These are phyloP conservation scores for Remorina albescens DNA, from an alignment of 2,797 vertebrate genomes.

Conservation along the genomic window DNA sequence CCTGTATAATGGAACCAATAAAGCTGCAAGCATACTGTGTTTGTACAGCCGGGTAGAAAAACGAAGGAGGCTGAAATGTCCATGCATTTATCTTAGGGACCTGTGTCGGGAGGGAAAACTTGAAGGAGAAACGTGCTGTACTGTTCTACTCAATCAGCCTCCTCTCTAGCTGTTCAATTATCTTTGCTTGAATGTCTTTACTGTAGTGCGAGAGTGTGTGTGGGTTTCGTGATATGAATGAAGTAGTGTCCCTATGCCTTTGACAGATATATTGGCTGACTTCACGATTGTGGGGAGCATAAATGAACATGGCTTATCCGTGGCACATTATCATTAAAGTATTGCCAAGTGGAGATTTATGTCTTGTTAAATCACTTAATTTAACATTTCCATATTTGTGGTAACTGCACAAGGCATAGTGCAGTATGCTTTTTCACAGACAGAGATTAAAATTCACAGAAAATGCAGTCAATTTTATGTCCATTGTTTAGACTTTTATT, in stretches of 20 bases:
- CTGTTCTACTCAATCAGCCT: conserved; percentile 3
- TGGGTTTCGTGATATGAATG: neutral
- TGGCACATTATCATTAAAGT: conserved; percentile 8
- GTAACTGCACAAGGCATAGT: neutral
- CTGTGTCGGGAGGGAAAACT: conserved; percentile 12
- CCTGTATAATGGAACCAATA: conserved; percentile 17
- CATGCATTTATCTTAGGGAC: conserved; percentile 22
- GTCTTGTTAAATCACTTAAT: conserved; percentile 1
- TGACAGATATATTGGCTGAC: conserved; percentile 2
- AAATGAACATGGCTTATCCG: conserved; percentile 9
- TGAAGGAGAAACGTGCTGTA: conserved; percentile 24
- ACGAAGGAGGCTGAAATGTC: conserved; percentile 19
- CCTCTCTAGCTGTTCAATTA: conserved; percentile 35
- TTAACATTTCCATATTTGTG: neutral
- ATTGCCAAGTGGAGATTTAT: conserved; percentile 11
- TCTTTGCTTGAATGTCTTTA: conserved; percentile 23
- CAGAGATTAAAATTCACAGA: neutral
- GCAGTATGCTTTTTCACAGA: neutral
- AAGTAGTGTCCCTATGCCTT: neutral
- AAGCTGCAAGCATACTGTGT: conserved; percentile 24
- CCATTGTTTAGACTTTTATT: neutral
- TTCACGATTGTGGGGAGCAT: conserved; percentile 13
- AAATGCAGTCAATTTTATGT: neutral
- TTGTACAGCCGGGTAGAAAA: conserved; percentile 15
- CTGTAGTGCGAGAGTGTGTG: neutral